phyloP scores from a whole-genome alignment of 2,888 invertebrate genomes.

The Drosophila quinaria region DNA sequence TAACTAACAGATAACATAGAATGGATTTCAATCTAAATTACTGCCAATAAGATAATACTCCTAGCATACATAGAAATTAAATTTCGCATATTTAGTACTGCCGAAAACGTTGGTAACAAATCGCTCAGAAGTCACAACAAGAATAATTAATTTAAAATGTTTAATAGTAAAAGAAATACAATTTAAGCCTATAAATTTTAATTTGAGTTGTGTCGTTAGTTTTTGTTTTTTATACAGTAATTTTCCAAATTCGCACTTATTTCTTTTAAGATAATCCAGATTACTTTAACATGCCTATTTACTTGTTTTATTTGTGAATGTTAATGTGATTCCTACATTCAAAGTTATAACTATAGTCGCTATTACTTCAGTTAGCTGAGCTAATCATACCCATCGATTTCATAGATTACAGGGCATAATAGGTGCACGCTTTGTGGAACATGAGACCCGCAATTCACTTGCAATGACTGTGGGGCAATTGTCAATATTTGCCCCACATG shows the following conservation, averaged over 20 bases:
- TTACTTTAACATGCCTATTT: too few relatives aligned
- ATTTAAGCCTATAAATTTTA: too few relatives aligned
- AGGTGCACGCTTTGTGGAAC: slow-evolving; percentile 56
- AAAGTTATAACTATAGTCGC: too few relatives aligned
- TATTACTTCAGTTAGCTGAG: background rate
- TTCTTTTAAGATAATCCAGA: too few relatives aligned
- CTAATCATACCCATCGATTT: slow-evolving; percentile 2
- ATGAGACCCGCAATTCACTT: slow-evolving; percentile 52
- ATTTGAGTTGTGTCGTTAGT: too few relatives aligned
- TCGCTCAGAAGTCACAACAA: too few relatives aligned
- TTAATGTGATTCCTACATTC: background rate
- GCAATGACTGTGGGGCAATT: slow-evolving; percentile 56
- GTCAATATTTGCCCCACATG: slow-evolving; percentile 77
- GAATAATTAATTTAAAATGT: too few relatives aligned
- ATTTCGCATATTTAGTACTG: background rate
- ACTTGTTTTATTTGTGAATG: background rate
- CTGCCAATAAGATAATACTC: background rate
- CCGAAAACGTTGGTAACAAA: background rate
- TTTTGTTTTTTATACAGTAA: too few relatives aligned
- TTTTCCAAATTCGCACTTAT: too few relatives aligned
- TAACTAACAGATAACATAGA: slow-evolving; percentile 9
- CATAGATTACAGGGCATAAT: slow-evolving; percentile 21
- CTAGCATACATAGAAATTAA: background rate
- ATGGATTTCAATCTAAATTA: background rate
- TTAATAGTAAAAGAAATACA: too few relatives aligned